A percentile compares a stretch with the other conserved stretches of the same genome.
phyloP scores from a whole-genome alignment of 2,113 vertebrate species.

The Felis chaus region DNA sequence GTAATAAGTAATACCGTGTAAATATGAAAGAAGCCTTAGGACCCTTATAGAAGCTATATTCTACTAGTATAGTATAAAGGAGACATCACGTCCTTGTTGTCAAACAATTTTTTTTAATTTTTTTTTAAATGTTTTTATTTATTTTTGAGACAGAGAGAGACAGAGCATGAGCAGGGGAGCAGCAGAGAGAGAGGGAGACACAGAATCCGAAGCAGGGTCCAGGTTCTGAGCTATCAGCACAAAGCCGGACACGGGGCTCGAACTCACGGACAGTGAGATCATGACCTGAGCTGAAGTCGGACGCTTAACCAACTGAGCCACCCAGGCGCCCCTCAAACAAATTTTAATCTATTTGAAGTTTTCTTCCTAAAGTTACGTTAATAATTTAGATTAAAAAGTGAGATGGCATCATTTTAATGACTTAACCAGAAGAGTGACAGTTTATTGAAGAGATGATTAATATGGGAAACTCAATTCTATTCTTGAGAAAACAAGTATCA shows the following conservation, averaged over 20 bases:
- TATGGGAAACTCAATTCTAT: slow-evolving; percentile 53
- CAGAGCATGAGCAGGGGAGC: no score
- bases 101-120: not conserved
- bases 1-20: not conserved
- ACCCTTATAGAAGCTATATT: not conserved
- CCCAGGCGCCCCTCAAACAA: not conserved
- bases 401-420: slow-evolving; percentile 17
- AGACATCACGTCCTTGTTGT: slow-evolving; percentile 48
- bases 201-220: no score
- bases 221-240: no score
- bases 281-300: no score
- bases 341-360: slow-evolving; percentile 5
- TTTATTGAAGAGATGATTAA: slow-evolving; percentile 48
- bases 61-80: not conserved
- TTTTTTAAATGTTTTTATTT: no score
- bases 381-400: slow-evolving; percentile 1
- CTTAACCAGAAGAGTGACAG: not conserved
- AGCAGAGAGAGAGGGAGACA: no score
- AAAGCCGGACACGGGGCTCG: no score
- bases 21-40: not conserved
- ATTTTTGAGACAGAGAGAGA: no score
- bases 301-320: no score
- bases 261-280: no score
- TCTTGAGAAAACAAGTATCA: slow-evolving; percentile 46
- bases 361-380: slow-evolving; percentile 48